Evolutionary conservation across 2,113 vertebrate species (phyloP).

Genomic region (Gymnocephalus cernua): DNA sequence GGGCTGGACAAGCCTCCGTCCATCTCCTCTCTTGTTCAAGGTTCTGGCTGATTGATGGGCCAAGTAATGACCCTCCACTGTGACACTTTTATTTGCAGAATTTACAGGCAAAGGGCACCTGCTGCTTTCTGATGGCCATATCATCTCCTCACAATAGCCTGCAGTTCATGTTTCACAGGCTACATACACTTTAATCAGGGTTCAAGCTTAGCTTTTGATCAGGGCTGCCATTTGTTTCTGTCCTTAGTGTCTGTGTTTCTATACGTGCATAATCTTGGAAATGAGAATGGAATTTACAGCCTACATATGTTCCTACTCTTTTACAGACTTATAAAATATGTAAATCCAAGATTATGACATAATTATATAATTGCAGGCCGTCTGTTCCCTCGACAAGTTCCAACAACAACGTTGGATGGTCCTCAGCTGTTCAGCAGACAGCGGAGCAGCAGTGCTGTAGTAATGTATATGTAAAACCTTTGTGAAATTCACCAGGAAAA

Average conservation of each 20-base stretch:
- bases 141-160: slow-evolving; percentile 25
- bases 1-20: slow-evolving; percentile 16
- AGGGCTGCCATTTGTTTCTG: not conserved
- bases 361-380: slow-evolving; percentile 44
- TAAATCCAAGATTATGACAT: slow-evolving; percentile 68
- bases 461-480: slow-evolving; percentile 11
- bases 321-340: slow-evolving; percentile 62
- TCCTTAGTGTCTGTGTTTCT: not conserved
- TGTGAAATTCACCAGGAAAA: too few species aligned
- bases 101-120: slow-evolving; percentile 61
- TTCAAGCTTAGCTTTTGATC: slow-evolving; percentile 11
- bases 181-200: slow-evolving; percentile 28
- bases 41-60: slow-evolving; percentile 59
- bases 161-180: not conserved
- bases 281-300: slow-evolving; percentile 47
- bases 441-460: not conserved
- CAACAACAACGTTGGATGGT: slow-evolving; percentile 8
- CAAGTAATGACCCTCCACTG: slow-evolving; percentile 30
- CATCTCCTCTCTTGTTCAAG: slow-evolving; percentile 17
- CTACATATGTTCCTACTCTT: slow-evolving; percentile 51
- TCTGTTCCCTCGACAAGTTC: slow-evolving; percentile 50
- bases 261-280: slow-evolving; percentile 8
- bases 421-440: slow-evolving; percentile 14
- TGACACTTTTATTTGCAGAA: slow-evolving; percentile 55
- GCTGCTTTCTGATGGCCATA: slow-evolving; percentile 56